Base-by-base conservation (phyloP, 2,797 vertebrate genomes). In the Sebastolobus altivelis region DNA sequence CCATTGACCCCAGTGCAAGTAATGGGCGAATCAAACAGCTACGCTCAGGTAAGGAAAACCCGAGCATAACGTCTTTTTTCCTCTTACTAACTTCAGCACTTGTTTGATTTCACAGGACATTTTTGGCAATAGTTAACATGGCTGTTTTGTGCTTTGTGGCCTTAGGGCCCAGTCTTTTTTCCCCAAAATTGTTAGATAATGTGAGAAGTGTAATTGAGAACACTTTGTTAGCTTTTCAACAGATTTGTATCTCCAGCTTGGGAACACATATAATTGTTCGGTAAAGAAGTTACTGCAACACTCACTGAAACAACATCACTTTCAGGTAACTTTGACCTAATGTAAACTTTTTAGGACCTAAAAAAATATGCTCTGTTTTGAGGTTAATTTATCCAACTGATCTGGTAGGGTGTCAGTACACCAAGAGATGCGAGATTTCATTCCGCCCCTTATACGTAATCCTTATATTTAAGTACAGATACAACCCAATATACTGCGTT, bases 11-110 rank as follows among this genome's bases (percentile, higher is more conserved):
- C 81, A 96, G 95, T 20, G 90, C 97, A 40, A 99, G 98, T 96
- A 97, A 96, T 0, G 98, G 98, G 37, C 95, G 99, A 75, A 99
- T 99, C 83, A 99, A 99, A 77, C 99, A 99, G 74, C 96, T 99
- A 73, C 95, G 98, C 89, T 99, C 98, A 95, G 98, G 98, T 99
- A 96, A 94, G 96, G 37, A 84, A 66, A 80, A 9, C 22, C 55
- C 14, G 6, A 14, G 6, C 16, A 18, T 22, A 25, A 52, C 35
- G 18, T 11, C 8, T 27, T 58, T 69, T 43, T 25, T 6, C 33
- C 22, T 74, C 4, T 13, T 16, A 1, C 52, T 69, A 80, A 73
- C 49, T 10, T 22, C 3, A 75, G 4, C 13, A 8, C 25, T 35
- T 49, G 20, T 70, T 62, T 74, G 31, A 35, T 83, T 56, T 31